Evolutionary conservation across 2,797 vertebrate species (phyloP).

Genomic region (Pangasius macronema): DNA sequence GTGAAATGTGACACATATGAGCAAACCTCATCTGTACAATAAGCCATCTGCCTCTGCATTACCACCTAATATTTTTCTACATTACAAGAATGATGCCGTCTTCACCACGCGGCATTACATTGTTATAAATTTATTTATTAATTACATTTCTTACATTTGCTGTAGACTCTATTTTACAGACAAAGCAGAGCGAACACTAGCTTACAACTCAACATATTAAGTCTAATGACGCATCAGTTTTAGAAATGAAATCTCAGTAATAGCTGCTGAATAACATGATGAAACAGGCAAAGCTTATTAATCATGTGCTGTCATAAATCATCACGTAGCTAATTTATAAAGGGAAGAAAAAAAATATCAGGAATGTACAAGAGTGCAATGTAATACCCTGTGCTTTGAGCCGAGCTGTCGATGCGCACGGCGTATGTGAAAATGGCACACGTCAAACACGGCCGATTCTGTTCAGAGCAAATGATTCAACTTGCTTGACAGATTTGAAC

Average conservation of each 20-base stretch:
- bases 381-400: not conserved
- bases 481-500: not conserved
- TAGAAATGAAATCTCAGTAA: not conserved
- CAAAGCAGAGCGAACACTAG: not conserved
- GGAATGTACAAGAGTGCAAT: not conserved
- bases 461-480: not conserved
- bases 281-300: not conserved
- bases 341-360: not conserved
- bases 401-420: not conserved
- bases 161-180: not conserved
- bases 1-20: not conserved
- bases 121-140: not conserved
- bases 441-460: not conserved
- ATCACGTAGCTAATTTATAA: not conserved
- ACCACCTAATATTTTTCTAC: not conserved
- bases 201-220: not conserved
- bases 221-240: not conserved
- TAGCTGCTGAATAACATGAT: not conserved
- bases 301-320: not conserved
- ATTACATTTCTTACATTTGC: not conserved
- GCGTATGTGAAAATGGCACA: not conserved
- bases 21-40: not conserved
- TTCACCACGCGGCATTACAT: not conserved
- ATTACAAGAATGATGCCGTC: not conserved
- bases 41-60: not conserved